Base-by-base conservation (phyloP, 2,888 invertebrate species). In the Aporophyla nigra region DNA sequence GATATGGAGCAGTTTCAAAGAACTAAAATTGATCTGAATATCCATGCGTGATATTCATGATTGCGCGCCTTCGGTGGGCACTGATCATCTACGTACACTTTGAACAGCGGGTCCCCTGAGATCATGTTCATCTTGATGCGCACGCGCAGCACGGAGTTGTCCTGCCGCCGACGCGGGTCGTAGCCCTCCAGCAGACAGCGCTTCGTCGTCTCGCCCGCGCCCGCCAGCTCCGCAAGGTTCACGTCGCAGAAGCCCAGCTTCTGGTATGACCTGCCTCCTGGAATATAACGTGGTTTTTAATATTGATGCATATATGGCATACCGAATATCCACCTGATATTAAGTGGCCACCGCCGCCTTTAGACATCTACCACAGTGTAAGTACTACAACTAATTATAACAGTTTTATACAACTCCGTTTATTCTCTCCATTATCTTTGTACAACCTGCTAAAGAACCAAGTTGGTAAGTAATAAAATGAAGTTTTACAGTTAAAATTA, bases 221-320 rank as follows among this genome's bases (percentile, higher is more conserved):
- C 99, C 74, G 99, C 99, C 96, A 98, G 98, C 97, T 99, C 99
- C 78, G 99, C 99, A 93, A 99, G 97, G 97, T 99, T 99, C 91
- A 99, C 97, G 97, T 99, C 99, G 90, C 99, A 99, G 97, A 99
- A 99, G 88, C 99, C 99, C 90, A 99, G 97, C 97, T 99, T 99
- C 96, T 98, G 98, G 96, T 98, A 99, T 85, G 99, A 98, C 85
- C 98, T 97, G 71, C 99, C 99, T 40, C 97, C 97, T 97, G 93
- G 0, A 87, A 82, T 5, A 76, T 65, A 73, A 56, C 10, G 16
- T 21, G 10, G 12, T 14, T 16, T 33, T 7, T 58, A 16, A 59
- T n/a, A n/a, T 76, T 53, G 61, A n/a, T 53, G 9, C 19, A 43
- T 46, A n/a, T n/a, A 5, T 27, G 27, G 12, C 27, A n/a, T 27